These are phyloP conservation scores for Hedychridium roseum DNA, from an alignment of 2,888 invertebrate genomes.

Conservation along the genomic window DNA sequence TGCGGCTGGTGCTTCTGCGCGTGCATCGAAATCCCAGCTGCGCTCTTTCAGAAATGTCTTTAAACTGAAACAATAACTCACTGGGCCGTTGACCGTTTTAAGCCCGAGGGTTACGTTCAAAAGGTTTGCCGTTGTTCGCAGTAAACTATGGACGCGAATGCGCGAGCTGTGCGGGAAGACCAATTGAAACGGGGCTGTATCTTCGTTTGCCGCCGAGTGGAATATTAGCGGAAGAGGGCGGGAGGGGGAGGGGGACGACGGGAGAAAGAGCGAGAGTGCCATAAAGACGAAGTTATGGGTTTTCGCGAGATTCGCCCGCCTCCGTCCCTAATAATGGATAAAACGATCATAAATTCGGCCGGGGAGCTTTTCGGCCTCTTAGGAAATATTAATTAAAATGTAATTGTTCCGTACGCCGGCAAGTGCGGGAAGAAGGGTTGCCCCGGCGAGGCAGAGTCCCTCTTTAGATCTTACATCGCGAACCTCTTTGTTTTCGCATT, in stretches of 20 bases:
- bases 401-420: conserved; percentile 61
- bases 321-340: conserved; percentile 62
- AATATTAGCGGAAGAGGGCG: conserved; percentile 4
- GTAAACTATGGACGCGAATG: too few species aligned
- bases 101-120: conserved; percentile 1
- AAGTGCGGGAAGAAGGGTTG: conserved; percentile 45
- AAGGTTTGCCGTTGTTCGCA: background rate
- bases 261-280: conserved; percentile 47
- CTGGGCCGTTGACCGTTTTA: too few species aligned
- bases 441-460: conserved; percentile 12
- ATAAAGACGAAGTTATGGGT: conserved; percentile 63
- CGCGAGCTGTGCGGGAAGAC: too few species aligned
- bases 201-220: too few species aligned
- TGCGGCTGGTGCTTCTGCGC: too few species aligned
- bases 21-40: too few species aligned
- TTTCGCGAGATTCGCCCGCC: conserved; percentile 58
- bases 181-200: too few species aligned
- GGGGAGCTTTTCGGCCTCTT: conserved; percentile 59
- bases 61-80: too few species aligned
- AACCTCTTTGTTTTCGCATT: conserved; percentile 57
- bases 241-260: conserved; percentile 19
- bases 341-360: conserved; percentile 65
- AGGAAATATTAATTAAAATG: conserved; percentile 65
- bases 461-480: conserved; percentile 44
- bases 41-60: too few species aligned